Evolutionary conservation across 2,888 invertebrate species (phyloP).

Genomic region (Melanchra persicariae): DNA sequence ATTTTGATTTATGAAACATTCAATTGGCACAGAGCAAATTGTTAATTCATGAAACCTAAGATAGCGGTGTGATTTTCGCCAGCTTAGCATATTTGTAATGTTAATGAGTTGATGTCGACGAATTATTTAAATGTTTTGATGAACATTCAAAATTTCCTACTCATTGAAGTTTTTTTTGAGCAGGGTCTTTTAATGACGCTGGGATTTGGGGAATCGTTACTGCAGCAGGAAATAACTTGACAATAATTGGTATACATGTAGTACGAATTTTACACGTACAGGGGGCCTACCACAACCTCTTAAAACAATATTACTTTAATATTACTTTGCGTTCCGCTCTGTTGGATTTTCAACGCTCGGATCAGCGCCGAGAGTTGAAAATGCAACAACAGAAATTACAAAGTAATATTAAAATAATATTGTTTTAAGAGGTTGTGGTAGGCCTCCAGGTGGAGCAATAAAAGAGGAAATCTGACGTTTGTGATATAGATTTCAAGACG

Average conservation of each 20-base stretch:
- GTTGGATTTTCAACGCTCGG: no score
- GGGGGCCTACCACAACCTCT: no score
- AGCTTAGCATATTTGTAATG: conserved; percentile 34
- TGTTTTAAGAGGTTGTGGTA: no score
- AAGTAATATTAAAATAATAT: no score
- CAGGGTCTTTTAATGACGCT: neutral
- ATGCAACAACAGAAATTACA: no score
- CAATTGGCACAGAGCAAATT: conserved; percentile 13
- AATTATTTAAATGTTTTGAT: conserved; percentile 21
- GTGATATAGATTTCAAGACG: conserved; percentile 20
- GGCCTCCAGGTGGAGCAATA: no score
- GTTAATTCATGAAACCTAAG: conserved; percentile 23
- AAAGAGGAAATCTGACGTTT: conserved; percentile 15
- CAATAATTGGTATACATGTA: conserved; percentile 9
- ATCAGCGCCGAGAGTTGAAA: no score
- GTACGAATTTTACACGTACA: neutral
- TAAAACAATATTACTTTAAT: no score
- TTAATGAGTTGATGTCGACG: conserved; percentile 20
- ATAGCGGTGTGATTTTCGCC: conserved; percentile 37
- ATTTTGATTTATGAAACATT: conserved; percentile 12
- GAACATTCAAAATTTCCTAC: neutral
- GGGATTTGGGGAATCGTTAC: neutral
- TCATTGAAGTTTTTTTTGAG: conserved; percentile 4
- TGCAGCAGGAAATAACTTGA: conserved; percentile 7
- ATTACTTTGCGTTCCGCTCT: no score